Conservation (phyloP, 1,140 invertebrate species). For the Drosophila carrolli region DNA sequence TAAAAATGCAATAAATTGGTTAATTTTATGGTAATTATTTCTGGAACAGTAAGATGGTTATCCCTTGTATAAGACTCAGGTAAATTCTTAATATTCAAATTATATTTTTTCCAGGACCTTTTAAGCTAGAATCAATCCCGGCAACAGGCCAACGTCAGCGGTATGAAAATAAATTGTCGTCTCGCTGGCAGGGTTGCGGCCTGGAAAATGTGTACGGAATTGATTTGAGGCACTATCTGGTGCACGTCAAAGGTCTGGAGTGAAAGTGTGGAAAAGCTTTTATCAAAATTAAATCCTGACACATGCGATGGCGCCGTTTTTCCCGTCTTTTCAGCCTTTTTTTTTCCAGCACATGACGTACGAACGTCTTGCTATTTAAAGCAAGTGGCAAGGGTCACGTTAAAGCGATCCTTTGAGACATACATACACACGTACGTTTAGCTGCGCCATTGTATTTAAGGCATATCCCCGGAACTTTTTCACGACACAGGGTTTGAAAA, state of each 20-base stretch:
- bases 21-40: no score
- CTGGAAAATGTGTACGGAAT: slow-evolving; percentile 70
- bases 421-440: not conserved
- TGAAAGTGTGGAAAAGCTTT: slow-evolving; percentile 64
- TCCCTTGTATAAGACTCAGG: no score
- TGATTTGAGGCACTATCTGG: slow-evolving; percentile 73
- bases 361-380: slow-evolving; percentile 67
- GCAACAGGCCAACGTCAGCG: slow-evolving; percentile 19
- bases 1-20: no score
- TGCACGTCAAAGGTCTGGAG: slow-evolving; percentile 39
- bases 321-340: slow-evolving; percentile 1
- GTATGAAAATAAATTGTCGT: slow-evolving; percentile 76
- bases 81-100: no score
- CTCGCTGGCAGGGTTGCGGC: slow-evolving; percentile 47
- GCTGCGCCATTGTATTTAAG: slow-evolving; percentile 24
- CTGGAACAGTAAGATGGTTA: no score
- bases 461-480: slow-evolving; percentile 46
- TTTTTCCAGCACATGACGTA: slow-evolving; percentile 45
- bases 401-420: slow-evolving; percentile 51
- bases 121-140: slow-evolving; percentile 39
- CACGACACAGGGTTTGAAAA: slow-evolving; percentile 37
- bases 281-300: slow-evolving; percentile 80
- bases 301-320: slow-evolving; percentile 30
- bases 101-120: not conserved
- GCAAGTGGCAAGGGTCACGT: slow-evolving; percentile 31